These are phyloP conservation scores for Dromius quadrimaculatus DNA, from an alignment of 2,888 invertebrate species.

Conservation along the genomic window DNA sequence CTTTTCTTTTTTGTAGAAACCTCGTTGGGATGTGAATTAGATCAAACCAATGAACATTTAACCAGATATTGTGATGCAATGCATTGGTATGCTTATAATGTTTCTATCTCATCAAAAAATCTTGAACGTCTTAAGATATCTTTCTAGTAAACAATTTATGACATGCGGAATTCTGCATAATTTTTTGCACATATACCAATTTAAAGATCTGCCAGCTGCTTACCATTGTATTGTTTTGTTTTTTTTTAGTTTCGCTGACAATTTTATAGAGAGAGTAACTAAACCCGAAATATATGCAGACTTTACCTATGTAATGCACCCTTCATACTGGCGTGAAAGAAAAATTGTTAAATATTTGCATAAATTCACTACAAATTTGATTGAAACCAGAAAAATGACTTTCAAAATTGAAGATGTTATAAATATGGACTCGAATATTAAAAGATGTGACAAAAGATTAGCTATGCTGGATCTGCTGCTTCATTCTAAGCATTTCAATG, in stretches of 20 bases:
- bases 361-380: neutral
- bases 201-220: too few relatives aligned
- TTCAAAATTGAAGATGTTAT: neutral
- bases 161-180: neutral
- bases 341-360: neutral
- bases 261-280: too few relatives aligned
- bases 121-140: too few relatives aligned
- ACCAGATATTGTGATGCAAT: neutral
- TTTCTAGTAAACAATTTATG: neutral
- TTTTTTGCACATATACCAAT: too few relatives aligned
- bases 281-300: too few relatives aligned
- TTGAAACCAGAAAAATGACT: neutral
- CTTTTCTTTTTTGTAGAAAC: neutral
- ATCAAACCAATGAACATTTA: neutral
- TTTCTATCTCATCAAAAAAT: too few relatives aligned
- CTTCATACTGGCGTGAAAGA: neutral
- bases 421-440: neutral
- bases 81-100: neutral
- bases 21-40: neutral
- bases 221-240: too few relatives aligned
- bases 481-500: neutral
- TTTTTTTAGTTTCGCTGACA: too few relatives aligned
- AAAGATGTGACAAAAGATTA: neutral
- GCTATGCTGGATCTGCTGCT: neutral
- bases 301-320: too few relatives aligned